Percentiles rank a stretch among this genome's conserved stretches.
Evolutionary conservation across 2,888 invertebrate species (phyloP).

Genomic region (Drosophila kuntzei): DNA sequence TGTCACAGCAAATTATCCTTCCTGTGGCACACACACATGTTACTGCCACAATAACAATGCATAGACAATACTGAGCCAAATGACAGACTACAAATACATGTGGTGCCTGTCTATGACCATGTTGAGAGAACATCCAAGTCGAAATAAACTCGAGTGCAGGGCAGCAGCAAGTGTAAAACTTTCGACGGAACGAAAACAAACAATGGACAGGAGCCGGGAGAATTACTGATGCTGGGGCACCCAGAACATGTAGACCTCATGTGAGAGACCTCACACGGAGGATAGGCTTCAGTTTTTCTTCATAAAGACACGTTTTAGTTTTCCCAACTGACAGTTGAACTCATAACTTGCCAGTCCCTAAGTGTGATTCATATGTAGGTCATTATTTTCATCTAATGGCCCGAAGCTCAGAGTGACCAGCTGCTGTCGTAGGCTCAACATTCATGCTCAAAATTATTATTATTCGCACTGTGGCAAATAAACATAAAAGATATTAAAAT

Average conservation of each 20-base stretch:
- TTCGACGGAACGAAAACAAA: slow-evolving; percentile 45
- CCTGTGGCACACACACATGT: slow-evolving; percentile 39
- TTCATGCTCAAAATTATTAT: slow-evolving; percentile 22
- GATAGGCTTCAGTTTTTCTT: slow-evolving; percentile 48
- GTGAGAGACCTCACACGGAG: background rate
- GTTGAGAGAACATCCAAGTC: slow-evolving; percentile 16
- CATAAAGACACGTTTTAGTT: slow-evolving; percentile 62
- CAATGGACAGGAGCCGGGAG: slow-evolving; percentile 18
- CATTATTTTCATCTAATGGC: slow-evolving; percentile 49
- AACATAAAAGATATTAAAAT: slow-evolving; percentile 44
- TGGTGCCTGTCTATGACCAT: slow-evolving; percentile 10
- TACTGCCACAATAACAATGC: slow-evolving; percentile 42
- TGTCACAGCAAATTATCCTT: slow-evolving; percentile 68
- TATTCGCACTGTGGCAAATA: slow-evolving; percentile 32
- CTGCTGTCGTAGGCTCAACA: slow-evolving; percentile 19
- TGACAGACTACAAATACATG: slow-evolving; percentile 35
- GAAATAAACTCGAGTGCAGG: slow-evolving; percentile 50
- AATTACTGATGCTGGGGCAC: slow-evolving; percentile 1
- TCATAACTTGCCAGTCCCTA: slow-evolving; percentile 46
- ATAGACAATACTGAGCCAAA: slow-evolving; percentile 39
- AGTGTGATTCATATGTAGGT: slow-evolving; percentile 63
- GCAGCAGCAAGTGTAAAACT: slow-evolving; percentile 42
- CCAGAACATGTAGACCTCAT: background rate
- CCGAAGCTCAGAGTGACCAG: slow-evolving; percentile 31
- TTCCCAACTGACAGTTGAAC: slow-evolving; percentile 38